A percentile compares a stretch with the other conserved stretches of the same genome.
Conservation (phyloP, 1,140 invertebrate species). For the Proales similis region DNA sequence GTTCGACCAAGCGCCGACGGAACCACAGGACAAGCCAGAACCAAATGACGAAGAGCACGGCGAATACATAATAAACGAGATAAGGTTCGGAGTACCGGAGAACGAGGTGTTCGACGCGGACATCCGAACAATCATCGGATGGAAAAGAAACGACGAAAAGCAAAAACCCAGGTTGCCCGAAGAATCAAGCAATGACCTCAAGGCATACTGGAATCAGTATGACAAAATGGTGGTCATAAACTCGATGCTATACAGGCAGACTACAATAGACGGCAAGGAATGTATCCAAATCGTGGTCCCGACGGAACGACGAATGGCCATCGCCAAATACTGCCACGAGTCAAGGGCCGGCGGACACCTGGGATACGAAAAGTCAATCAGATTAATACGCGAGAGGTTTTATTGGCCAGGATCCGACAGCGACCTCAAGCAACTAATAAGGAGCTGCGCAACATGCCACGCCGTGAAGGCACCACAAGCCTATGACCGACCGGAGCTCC, state of each 20-base stretch:
- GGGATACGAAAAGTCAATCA: constrained; percentile 12
- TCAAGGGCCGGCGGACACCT: not conserved
- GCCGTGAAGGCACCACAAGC: not conserved
- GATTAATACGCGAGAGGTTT: constrained; percentile 11
- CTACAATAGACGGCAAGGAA: not conserved
- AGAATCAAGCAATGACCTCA: too few relatives aligned
- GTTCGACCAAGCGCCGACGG: not conserved
- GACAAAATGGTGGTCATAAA: too few relatives aligned
- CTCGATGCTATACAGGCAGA: constrained; percentile 2
- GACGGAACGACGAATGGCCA: not conserved
- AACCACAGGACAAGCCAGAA: too few relatives aligned
- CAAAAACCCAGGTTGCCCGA: too few relatives aligned
- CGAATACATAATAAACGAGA: too few relatives aligned
- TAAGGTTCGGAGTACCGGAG: too few relatives aligned
- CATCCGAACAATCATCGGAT: too few relatives aligned
- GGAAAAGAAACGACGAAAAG: too few relatives aligned
- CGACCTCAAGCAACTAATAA: not conserved
- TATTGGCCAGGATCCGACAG: constrained; percentile 21
- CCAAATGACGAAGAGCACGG: too few relatives aligned
- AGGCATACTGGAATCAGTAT: too few relatives aligned
- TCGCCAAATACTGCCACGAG: constrained; percentile 18
- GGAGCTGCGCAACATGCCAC: constrained; percentile 4
- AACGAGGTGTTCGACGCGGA: too few relatives aligned
- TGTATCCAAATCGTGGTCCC: constrained; percentile 20
- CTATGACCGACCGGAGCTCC: not conserved